Conservation (phyloP, 2,113 vertebrate genomes). For the Bungarus multicinctus region DNA sequence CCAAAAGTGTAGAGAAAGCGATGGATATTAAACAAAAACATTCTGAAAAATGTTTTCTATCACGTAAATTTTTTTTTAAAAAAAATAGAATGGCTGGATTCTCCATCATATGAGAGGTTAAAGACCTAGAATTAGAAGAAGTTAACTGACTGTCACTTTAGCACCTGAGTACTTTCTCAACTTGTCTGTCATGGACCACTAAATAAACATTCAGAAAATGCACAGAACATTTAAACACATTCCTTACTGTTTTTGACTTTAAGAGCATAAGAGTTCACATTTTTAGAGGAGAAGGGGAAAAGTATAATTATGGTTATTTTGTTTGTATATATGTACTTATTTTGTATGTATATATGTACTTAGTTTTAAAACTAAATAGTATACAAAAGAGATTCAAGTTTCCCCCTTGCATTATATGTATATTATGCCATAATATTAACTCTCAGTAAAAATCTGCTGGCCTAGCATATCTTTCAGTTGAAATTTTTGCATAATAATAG, state of each 20-base stretch:
- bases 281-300: background rate
- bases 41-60: too few species aligned
- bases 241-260: background rate
- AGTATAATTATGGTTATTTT: background rate
- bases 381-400: background rate
- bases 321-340: background rate
- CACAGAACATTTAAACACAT: background rate
- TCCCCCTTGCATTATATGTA: background rate
- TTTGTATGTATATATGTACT: too few species aligned
- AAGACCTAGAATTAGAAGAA: background rate
- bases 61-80: too few species aligned
- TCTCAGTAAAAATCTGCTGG: background rate
- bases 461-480: background rate
- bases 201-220: background rate
- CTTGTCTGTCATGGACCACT: background rate
- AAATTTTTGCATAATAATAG: background rate
- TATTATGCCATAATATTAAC: background rate
- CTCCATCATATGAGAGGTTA: background rate
- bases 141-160: background rate
- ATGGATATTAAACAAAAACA: too few species aligned
- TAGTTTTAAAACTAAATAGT: background rate
- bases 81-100: background rate
- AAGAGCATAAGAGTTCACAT: background rate
- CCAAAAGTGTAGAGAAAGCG: too few species aligned
- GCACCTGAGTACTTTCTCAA: background rate